Conservation (phyloP, 1,140 invertebrate species). For the Latrodectus geometricus region DNA sequence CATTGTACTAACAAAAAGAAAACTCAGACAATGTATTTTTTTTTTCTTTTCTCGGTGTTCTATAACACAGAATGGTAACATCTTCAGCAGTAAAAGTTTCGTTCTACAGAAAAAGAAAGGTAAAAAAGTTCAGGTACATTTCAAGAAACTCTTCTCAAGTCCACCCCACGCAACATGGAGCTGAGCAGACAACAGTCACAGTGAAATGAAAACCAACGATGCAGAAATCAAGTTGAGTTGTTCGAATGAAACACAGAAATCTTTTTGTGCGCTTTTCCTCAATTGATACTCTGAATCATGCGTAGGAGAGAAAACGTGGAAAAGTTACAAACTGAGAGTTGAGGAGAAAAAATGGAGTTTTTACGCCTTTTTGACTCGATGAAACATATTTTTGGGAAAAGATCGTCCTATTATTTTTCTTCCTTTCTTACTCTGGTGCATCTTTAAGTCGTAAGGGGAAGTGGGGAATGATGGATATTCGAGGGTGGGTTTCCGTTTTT, state of each 20-base stretch:
- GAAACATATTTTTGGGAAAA: background rate
- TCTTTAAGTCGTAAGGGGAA: background rate
- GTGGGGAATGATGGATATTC: background rate
- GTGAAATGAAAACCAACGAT: background rate
- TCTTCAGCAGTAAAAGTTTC: background rate
- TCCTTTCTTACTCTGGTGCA: background rate
- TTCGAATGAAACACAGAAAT: background rate
- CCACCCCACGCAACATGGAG: no score
- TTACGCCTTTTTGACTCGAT: slow-evolving; percentile 1
- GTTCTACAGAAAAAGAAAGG: background rate
- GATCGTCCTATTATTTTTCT: background rate
- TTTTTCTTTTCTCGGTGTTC: background rate
- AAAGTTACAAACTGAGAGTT: background rate
- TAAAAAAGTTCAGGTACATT: background rate
- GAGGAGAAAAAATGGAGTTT: background rate
- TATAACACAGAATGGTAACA: background rate
- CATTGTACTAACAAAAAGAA: background rate
- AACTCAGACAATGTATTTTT: background rate
- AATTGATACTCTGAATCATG: background rate
- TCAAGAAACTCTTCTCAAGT: background rate
- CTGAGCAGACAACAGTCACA: background rate
- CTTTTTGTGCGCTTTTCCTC: background rate
- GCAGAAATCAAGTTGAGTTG: background rate
- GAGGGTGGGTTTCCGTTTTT: background rate
- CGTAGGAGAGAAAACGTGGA: background rate